Percentiles rank a stretch among this genome's conserved stretches.
phyloP scores from a whole-genome alignment of 2,113 vertebrate species.

The Vulpes vulpes region DNA sequence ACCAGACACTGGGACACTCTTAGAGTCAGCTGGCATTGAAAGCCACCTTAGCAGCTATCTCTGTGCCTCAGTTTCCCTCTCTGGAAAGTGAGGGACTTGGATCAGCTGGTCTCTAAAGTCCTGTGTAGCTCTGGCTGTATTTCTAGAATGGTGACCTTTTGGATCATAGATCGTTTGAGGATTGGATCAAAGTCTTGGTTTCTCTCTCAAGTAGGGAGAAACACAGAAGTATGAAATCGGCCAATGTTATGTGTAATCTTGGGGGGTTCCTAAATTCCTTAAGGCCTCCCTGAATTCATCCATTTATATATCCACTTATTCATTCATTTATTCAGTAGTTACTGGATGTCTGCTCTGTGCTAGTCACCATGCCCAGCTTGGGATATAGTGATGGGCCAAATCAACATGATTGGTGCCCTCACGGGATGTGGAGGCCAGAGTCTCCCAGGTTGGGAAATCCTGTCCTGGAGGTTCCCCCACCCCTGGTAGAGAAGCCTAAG shows the following conservation, averaged over 20 bases:
- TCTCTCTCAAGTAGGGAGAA: background rate
- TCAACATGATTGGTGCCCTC: background rate
- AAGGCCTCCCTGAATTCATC: background rate
- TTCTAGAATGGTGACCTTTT: constrained; percentile 6
- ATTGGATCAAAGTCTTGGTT: background rate
- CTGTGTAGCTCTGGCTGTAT: background rate
- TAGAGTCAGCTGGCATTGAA: background rate
- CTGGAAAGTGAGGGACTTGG: background rate
- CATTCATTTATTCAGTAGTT: background rate
- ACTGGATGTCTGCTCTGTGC: background rate
- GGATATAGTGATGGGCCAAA: background rate
- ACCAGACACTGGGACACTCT: background rate
- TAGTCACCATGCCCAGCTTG: fast-evolving
- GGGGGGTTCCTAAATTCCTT: background rate
- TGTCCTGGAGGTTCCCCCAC: background rate
- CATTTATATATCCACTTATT: background rate
- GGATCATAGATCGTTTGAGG: background rate
- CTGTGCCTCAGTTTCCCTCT: background rate
- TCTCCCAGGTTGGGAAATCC: background rate
- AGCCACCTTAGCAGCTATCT: background rate
- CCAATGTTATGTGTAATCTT: background rate
- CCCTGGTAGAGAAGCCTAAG: background rate
- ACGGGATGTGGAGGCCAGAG: background rate
- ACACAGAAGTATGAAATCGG: background rate
- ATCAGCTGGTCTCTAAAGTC: background rate